These are phyloP conservation scores for Potorous gilbertii DNA, from an alignment of 2,797 vertebrate species.

Conservation along the genomic window DNA sequence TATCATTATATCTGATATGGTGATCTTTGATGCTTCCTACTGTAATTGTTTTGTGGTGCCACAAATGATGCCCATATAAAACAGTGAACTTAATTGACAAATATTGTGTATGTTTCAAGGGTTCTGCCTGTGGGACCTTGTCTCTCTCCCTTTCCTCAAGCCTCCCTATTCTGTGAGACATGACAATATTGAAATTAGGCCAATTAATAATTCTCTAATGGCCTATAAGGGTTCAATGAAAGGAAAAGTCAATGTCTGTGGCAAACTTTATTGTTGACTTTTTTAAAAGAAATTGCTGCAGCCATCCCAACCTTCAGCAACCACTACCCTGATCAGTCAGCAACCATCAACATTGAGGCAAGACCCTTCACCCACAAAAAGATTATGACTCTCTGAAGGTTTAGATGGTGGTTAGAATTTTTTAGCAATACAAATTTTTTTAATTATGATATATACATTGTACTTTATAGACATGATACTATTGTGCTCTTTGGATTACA, in stretches of 20 bases:
- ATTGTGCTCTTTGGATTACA: background rate
- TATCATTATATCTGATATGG: background rate
- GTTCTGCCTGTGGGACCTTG: background rate
- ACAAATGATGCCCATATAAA: background rate
- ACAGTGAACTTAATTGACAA: background rate
- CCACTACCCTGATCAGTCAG: background rate
- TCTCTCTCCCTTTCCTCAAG: too few relatives aligned
- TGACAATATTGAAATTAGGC: background rate
- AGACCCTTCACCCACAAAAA: too few relatives aligned
- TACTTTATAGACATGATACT: background rate
- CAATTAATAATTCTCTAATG: background rate
- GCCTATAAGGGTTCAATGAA: background rate
- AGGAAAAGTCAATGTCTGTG: background rate
- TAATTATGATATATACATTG: background rate
- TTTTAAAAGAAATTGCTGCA: background rate
- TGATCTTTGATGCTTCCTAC: background rate
- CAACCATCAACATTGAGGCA: background rate
- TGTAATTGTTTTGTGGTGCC: background rate
- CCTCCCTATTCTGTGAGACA: background rate
- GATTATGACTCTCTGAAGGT: too few relatives aligned
- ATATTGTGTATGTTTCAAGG: background rate
- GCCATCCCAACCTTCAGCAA: background rate
- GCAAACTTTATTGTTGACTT: background rate
- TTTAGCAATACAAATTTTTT: too few relatives aligned
- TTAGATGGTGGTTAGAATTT: too few relatives aligned